A percentile compares a stretch with the other conserved stretches of the same genome.
Conservation (phyloP, 2,888 invertebrate genomes). For the Conomelus anceps region DNA sequence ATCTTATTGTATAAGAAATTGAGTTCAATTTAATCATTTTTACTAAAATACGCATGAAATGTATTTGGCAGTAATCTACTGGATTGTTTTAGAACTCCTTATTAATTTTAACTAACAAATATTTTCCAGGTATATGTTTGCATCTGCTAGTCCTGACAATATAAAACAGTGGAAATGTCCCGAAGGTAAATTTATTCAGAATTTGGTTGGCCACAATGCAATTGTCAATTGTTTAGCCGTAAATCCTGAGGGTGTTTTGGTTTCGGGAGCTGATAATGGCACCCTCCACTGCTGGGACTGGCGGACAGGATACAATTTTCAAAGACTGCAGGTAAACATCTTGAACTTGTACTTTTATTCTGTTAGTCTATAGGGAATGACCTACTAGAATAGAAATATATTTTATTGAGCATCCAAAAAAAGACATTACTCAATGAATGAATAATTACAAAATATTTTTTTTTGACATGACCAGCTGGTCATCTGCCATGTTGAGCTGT, state of each 20-base stretch:
- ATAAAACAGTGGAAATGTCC: constrained; percentile 99
- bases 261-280: constrained; percentile 97
- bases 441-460: too few relatives aligned
- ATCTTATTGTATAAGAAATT: too few relatives aligned
- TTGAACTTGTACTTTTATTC: too few relatives aligned
- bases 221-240: constrained; percentile 95
- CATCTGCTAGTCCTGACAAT: constrained; percentile 96
- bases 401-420: too few relatives aligned
- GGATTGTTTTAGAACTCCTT: too few relatives aligned
- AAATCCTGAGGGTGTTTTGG: constrained; percentile 90
- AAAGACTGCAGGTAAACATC: constrained; percentile 65
- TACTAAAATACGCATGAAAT: too few relatives aligned
- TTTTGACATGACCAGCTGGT: too few relatives aligned
- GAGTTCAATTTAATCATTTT: too few relatives aligned
- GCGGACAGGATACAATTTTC: constrained; percentile 98
- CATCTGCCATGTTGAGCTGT: too few relatives aligned
- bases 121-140: constrained; percentile 73
- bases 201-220: constrained; percentile 92
- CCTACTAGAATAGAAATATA: not conserved
- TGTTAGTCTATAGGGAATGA: too few relatives aligned
- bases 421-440: too few relatives aligned
- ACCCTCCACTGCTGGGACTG: constrained; percentile 98
- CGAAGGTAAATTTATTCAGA: constrained; percentile 94
- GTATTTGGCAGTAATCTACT: too few relatives aligned
- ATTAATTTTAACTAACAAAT: not conserved